Base-by-base conservation (phyloP, 2,888 invertebrate species). In the Thelaira solivaga region DNA sequence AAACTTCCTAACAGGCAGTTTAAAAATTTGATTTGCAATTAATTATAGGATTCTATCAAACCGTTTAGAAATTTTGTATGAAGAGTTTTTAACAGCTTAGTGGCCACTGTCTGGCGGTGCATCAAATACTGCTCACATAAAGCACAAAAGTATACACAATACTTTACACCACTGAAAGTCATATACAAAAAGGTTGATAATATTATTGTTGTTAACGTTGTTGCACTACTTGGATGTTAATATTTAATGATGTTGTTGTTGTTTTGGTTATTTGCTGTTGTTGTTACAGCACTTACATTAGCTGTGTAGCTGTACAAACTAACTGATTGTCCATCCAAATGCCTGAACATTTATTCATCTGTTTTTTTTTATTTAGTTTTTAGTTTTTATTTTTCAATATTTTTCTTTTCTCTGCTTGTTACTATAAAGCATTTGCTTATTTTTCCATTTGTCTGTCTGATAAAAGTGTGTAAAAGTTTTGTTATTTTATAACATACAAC, bases 31-130 rank as follows among this genome's bases (percentile, higher is more conserved):
- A n/a, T n/a, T n/a, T n/a, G n/a, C n/a, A n/a, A n/a, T n/a, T n/a
- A n/a, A n/a, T n/a, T n/a, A n/a, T n/a, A n/a, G n/a, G n/a, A n/a
- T n/a, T n/a, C n/a, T n/a, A n/a, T n/a, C n/a, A n/a, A n/a, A n/a
- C n/a, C n/a, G n/a, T n/a, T n/a, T n/a, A n/a, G n/a, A n/a, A n/a
- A n/a, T n/a, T n/a, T n/a, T n/a, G n/a, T n/a, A n/a, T n/a, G n/a
- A n/a, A n/a, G n/a, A n/a, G n/a, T n/a, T n/a, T n/a, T n/a, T n/a
- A n/a, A n/a, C n/a, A n/a, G n/a, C n/a, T n/a, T n/a, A n/a, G n/a
- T n/a, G 2, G 2, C 55, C 64, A 72, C 72, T 29, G 72, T 72
- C 0, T 11, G 69, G 78, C 78, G 78, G 78, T 78, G 74, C 74
- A 78, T 78, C 78, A 78, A 78, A 78, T 69, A 43, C 43, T 11